phyloP scores from a whole-genome alignment of 2,113 vertebrate species.

The Xyrauchen texanus region DNA sequence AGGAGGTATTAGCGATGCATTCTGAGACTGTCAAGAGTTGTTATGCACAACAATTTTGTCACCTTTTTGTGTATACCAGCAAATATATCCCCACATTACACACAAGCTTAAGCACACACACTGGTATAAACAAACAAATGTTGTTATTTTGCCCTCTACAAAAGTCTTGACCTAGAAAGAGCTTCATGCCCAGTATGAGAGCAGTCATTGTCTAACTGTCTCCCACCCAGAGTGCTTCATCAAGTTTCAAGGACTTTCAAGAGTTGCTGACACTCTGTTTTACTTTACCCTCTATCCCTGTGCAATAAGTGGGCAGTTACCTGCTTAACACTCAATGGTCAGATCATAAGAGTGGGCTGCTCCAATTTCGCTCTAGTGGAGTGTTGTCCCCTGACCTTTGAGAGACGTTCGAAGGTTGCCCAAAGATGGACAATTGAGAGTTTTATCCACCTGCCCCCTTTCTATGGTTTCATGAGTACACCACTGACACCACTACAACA shows the following conservation, averaged over 20 bases:
- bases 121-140: constrained; percentile 12
- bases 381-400: constrained; percentile 38
- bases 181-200: constrained; percentile 50
- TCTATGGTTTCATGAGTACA: not conserved
- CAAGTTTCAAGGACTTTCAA: constrained; percentile 60
- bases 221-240: constrained; percentile 57
- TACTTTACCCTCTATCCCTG: constrained; percentile 47
- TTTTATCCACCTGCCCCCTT: not conserved
- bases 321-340: constrained; percentile 49
- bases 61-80: constrained; percentile 35
- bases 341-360: constrained; percentile 35
- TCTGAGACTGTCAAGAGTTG: constrained; percentile 41
- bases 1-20: constrained; percentile 44
- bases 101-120: constrained; percentile 19
- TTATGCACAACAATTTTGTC: constrained; percentile 46
- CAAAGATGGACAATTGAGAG: constrained; percentile 38
- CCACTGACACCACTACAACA: not conserved
- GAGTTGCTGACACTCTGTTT: constrained; percentile 55
- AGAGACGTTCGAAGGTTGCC: constrained; percentile 31
- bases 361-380: constrained; percentile 41
- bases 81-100: constrained; percentile 11
- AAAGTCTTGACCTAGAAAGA: constrained; percentile 51
- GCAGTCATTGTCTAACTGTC: constrained; percentile 53
- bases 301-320: constrained; percentile 55
- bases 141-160: constrained; percentile 50